Evolutionary conservation across 2,888 invertebrate species (phyloP), one percentile per base, ranked within the genome.

Genomic region (Andrena flavipes): DNA sequence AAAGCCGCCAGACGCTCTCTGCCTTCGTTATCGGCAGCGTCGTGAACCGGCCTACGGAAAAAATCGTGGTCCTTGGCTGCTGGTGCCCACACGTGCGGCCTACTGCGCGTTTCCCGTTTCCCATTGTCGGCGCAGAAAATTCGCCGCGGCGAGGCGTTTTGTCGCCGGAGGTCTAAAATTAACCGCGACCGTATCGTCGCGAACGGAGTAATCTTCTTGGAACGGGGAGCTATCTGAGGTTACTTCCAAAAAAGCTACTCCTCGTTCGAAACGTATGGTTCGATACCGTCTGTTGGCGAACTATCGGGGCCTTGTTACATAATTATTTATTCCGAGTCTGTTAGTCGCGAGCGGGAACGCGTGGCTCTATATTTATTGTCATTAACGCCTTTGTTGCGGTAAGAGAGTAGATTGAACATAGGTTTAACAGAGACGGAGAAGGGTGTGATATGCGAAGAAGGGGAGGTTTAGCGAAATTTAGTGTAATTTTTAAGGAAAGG

Each of bases 1-100:
- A 76, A 79, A 76, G 35, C 63, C 60, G 20, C 23, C 42, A 7
- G 77, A 72, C 54, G 60, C 2, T 68, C 56, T 33, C 48, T 62
- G 51, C 29, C 54, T 26, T 23, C 51, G 23, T 54, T 59, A 67
- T 64, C 72, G n/a, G 67, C 35, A 65, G 20, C 71, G 42, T 56
- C 68, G 54, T 63, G 76, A 86, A 74, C 67, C 29, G 69, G 49
- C 56, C 20, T 48, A 42, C n/a, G 54, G 73, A 84, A 86, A 88
- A 88, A 86, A 86, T 69, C 68, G 51, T 23, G 63, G 48, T 82
- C 76, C 75, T 82, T 84, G 86, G 81, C 79, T 67, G 78, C 71
- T 84, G 81, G 77, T 73, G 80, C 67, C 64, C 74, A 82, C 76
- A 78, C 69, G 75, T 74, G 81, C 65, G 42, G 67, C 63, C 26